These are phyloP conservation scores for Tapera naevia DNA, from an alignment of 2,797 vertebrate species.

Conservation along the genomic window DNA sequence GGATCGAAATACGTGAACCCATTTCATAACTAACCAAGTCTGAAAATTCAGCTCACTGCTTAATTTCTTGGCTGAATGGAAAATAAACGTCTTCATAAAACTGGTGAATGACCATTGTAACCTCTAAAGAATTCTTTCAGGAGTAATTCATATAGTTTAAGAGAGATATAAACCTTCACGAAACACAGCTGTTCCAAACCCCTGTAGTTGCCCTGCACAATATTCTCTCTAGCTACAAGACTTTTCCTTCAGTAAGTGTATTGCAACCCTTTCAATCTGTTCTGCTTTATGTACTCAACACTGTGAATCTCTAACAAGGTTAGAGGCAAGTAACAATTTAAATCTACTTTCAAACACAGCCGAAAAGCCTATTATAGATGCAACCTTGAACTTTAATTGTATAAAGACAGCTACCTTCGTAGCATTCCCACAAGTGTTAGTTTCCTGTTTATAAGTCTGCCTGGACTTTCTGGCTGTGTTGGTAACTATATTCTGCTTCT, in stretches of 20 bases:
- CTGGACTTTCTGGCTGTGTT: not conserved
- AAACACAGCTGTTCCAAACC: conserved; percentile 20
- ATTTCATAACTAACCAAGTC: not conserved
- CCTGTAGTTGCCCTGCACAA: not conserved
- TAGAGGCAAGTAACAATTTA: conserved; percentile 60
- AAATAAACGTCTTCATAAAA: conserved; percentile 13
- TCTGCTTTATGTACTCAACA: conserved; percentile 35
- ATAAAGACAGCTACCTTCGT: conserved; percentile 45
- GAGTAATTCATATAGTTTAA: not conserved
- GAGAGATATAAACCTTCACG: not conserved
- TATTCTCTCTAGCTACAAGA: not conserved
- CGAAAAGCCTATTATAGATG: conserved; percentile 56
- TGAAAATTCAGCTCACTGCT: not conserved
- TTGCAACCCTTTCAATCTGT: conserved; percentile 41
- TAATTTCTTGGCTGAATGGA: not conserved
- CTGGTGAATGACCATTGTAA: not conserved
- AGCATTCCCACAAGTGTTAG: not conserved
- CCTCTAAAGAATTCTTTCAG: not conserved
- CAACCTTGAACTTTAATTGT: conserved; percentile 66
- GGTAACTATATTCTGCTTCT: not conserved
- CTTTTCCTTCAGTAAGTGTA: not conserved
- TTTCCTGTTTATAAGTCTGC: not conserved
- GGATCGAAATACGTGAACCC: not conserved
- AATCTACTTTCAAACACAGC: conserved; percentile 55
- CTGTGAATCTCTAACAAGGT: conserved; percentile 40